These are phyloP conservation scores for Pitta sordida DNA, from an alignment of 2,113 vertebrate genomes.

Conservation along the genomic window DNA sequence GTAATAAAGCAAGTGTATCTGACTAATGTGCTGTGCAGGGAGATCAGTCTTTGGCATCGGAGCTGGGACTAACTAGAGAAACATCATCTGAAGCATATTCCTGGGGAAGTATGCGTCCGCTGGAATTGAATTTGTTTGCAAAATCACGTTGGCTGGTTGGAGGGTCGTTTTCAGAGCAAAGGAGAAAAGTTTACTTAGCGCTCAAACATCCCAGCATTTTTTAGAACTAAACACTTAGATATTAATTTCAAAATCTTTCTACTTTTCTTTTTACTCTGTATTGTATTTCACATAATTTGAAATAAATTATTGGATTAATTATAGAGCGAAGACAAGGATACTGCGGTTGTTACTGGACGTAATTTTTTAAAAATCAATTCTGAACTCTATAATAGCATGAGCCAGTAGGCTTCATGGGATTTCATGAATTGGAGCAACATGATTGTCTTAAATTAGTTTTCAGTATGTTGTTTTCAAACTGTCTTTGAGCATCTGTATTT, in stretches of 20 bases:
- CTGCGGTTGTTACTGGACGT: background rate
- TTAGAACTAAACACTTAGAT: background rate
- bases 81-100: background rate
- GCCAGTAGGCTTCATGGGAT: background rate
- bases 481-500: background rate
- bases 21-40: background rate
- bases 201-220: background rate
- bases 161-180: slow-evolving; percentile 29
- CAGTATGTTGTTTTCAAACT: slow-evolving; percentile 4
- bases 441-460: slow-evolving; percentile 39
- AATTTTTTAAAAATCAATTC: background rate
- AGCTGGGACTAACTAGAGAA: background rate
- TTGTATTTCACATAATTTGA: background rate
- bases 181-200: background rate
- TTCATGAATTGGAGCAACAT: background rate
- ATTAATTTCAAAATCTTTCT: slow-evolving; percentile 8
- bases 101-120: background rate
- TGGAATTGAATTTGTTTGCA: slow-evolving; percentile 11
- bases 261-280: background rate
- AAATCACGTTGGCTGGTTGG: background rate
- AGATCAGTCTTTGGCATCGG: background rate
- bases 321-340: background rate
- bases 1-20: background rate
- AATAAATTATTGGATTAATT: background rate
- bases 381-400: background rate